Conservation (phyloP, 2,888 invertebrate species). For the Euplagia quadripunctaria region DNA sequence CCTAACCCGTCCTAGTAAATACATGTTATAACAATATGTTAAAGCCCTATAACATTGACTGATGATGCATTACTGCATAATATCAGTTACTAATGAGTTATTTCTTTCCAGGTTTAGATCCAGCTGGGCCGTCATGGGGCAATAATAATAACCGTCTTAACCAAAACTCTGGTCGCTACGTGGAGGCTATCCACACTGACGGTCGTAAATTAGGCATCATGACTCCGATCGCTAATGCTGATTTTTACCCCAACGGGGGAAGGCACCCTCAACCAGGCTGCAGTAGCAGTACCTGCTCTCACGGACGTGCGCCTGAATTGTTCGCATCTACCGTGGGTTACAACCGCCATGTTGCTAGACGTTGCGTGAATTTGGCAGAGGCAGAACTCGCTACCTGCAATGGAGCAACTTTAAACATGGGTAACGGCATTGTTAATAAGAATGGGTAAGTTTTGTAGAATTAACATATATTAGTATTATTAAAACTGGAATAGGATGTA, state of each 20-base stretch:
- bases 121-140: slow-evolving; percentile 71
- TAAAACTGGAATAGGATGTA: neutral
- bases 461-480: neutral
- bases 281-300: slow-evolving; percentile 67
- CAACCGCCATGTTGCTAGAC: slow-evolving; percentile 64
- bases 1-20: neutral
- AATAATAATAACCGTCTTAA: slow-evolving; percentile 59
- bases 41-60: neutral
- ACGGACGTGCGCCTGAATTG: slow-evolving; percentile 63
- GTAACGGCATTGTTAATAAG: slow-evolving; percentile 6
- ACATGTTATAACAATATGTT: neutral
- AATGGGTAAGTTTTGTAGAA: slow-evolving; percentile 55
- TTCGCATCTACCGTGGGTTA: slow-evolving; percentile 65
- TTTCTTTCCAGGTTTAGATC: slow-evolving; percentile 64
- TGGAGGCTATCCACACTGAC: slow-evolving; percentile 75
- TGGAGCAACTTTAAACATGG: slow-evolving; percentile 36
- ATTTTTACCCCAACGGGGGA: slow-evolving; percentile 77
- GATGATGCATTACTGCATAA: neutral
- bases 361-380: slow-evolving; percentile 56
- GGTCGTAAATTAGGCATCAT: slow-evolving; percentile 67
- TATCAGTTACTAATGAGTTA: neutral
- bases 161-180: slow-evolving; percentile 59
- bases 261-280: slow-evolving; percentile 72
- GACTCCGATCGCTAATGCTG: slow-evolving; percentile 56
- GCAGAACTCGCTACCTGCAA: slow-evolving; percentile 52